Evolutionary conservation across 2,888 invertebrate genomes (phyloP).

Genomic region (Eupeodes latifasciatus): DNA sequence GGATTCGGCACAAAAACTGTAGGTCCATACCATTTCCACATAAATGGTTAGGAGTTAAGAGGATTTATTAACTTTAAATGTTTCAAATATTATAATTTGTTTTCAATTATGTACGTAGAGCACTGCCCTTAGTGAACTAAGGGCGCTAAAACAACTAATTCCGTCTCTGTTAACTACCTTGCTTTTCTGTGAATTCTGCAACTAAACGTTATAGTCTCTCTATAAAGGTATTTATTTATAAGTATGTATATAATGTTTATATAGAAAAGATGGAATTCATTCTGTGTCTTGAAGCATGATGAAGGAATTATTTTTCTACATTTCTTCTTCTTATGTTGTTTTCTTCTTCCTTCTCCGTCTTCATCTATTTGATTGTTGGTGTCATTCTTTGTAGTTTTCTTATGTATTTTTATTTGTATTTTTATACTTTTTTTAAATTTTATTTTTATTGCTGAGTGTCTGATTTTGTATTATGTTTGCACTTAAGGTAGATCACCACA

Average conservation of each 20-base stretch:
- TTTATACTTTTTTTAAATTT: conserved; percentile 5
- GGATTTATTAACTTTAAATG: too few relatives aligned
- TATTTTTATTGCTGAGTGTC: conserved; percentile 50
- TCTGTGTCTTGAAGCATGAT: conserved; percentile 68
- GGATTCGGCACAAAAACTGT: too few relatives aligned
- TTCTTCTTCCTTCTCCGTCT: conserved; percentile 32
- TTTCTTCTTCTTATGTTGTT: not conserved
- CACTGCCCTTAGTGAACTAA: too few relatives aligned
- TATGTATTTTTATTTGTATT: not conserved
- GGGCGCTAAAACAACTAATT: not conserved
- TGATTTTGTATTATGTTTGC: conserved; percentile 39
- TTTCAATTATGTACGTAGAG: not conserved
- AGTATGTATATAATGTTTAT: not conserved
- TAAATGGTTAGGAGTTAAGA: too few relatives aligned
- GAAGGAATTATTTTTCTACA: conserved; percentile 59
- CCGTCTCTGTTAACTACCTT: not conserved
- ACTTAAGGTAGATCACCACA: conserved; percentile 50
- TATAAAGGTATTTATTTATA: not conserved
- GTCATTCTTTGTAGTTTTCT: conserved; percentile 32
- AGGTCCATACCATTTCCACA: too few relatives aligned
- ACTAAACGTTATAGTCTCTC: conserved; percentile 44
- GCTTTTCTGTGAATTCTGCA: conserved; percentile 14
- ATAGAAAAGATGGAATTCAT: conserved; percentile 60
- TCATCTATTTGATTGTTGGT: conserved; percentile 60
- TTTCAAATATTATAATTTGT: not conserved